Percentiles rank a stretch among this genome's conserved stretches.
Evolutionary conservation across 2,888 invertebrate species (phyloP).

Genomic region (Caprella mutica): DNA sequence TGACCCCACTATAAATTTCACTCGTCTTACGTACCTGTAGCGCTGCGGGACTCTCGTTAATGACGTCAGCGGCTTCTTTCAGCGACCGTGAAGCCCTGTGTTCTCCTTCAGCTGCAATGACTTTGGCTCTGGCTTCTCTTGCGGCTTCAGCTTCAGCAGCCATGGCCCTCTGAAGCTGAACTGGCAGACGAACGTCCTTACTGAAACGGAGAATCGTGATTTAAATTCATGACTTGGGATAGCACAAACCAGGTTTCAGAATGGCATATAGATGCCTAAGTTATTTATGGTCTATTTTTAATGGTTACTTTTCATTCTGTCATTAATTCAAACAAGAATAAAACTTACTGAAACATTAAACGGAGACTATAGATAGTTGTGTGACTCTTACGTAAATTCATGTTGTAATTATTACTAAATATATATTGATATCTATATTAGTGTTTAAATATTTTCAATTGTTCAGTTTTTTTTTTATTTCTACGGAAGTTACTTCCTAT

Average conservation of each 20-base stretch:
- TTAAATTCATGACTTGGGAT: too few relatives aligned
- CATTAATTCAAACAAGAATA: too few relatives aligned
- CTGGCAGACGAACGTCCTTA: constrained; percentile 38
- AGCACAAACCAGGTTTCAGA: too few relatives aligned
- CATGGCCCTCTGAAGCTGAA: constrained; percentile 53
- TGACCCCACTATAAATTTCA: neutral
- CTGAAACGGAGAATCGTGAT: too few relatives aligned
- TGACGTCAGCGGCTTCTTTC: constrained; percentile 48
- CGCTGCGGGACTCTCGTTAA: constrained; percentile 44
- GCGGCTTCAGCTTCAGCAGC: constrained; percentile 92
- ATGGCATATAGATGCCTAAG: too few relatives aligned
- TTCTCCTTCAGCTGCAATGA: constrained; percentile 47
- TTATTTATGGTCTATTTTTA: too few relatives aligned
- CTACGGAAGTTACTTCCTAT: constrained; percentile 6
- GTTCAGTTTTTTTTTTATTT: constrained; percentile 12
- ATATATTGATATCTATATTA: constrained; percentile 17
- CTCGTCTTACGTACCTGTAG: constrained; percentile 24
- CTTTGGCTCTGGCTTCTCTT: constrained; percentile 53
- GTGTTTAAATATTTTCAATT: constrained; percentile 14
- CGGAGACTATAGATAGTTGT: too few relatives aligned
- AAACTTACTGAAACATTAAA: too few relatives aligned
- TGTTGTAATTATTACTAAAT: constrained; percentile 10
- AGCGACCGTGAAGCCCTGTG: constrained; percentile 45
- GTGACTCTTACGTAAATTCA: neutral
- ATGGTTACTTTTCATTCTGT: too few relatives aligned